Conservation (phyloP, 2,797 vertebrate genomes). For the Pangasius larnaudii region DNA sequence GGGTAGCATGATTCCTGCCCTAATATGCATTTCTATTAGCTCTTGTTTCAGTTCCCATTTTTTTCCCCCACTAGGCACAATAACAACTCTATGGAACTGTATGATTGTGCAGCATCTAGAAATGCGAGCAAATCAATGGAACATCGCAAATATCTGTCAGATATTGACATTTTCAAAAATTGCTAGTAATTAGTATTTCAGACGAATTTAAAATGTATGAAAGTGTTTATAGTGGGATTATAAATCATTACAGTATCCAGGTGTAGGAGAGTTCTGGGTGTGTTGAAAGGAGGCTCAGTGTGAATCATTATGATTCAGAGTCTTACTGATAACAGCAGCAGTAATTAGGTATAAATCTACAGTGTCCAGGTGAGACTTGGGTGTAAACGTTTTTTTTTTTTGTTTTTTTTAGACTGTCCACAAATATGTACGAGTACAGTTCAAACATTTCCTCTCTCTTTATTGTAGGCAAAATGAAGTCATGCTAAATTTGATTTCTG, state of each 20-base stretch:
- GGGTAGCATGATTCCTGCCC: not conserved
- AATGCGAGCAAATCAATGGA: not conserved
- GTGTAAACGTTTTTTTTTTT: not conserved
- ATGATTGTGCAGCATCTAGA: not conserved
- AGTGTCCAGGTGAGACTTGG: not conserved
- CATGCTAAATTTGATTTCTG: not conserved
- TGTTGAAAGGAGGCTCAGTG: not conserved
- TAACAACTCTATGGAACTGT: not conserved
- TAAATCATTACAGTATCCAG: not conserved
- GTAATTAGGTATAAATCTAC: not conserved
- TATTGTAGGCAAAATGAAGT: no score
- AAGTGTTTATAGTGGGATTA: not conserved
- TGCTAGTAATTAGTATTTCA: not conserved
- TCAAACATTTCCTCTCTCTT: not conserved
- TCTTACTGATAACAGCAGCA: not conserved
- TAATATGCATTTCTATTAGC: no score
- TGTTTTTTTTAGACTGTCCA: not conserved
- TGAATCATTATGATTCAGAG: conserved; percentile 13
- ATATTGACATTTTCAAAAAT: not conserved
- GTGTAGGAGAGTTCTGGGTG: not conserved
- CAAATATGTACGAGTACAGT: not conserved
- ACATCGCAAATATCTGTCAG: not conserved
- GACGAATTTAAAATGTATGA: not conserved
- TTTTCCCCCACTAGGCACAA: no score
- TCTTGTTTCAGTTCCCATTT: no score